Evolutionary conservation across 2,888 invertebrate species (phyloP).

Genomic region (Eristalinus sepulchralis): DNA sequence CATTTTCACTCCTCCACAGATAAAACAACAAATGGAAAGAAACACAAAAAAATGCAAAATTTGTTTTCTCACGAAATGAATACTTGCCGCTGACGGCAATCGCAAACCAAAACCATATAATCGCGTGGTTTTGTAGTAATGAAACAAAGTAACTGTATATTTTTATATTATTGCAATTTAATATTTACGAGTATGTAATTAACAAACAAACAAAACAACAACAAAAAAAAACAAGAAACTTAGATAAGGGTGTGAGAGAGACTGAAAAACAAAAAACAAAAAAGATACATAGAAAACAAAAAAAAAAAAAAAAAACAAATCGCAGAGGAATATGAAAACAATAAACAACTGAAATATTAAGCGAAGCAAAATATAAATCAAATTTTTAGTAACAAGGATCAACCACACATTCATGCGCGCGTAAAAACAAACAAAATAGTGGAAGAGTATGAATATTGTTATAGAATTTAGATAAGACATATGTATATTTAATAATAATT

Average conservation of each 20-base stretch:
- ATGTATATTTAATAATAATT: slow-evolving; percentile 44
- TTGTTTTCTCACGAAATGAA: not conserved
- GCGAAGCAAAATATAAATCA: slow-evolving; percentile 54
- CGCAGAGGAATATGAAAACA: too few relatives aligned
- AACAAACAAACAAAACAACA: slow-evolving; percentile 13
- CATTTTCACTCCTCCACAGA: not conserved
- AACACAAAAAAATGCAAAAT: not conserved
- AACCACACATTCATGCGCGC: slow-evolving; percentile 19
- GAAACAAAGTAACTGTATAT: slow-evolving; percentile 63
- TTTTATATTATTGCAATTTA: slow-evolving; percentile 64
- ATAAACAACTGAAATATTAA: slow-evolving; percentile 54
- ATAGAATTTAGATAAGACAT: slow-evolving; percentile 33
- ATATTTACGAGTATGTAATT: slow-evolving; percentile 43
- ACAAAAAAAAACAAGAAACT: slow-evolving; percentile 3
- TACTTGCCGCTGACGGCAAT: not conserved
- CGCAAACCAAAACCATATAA: slow-evolving; percentile 7
- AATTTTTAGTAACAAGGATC: slow-evolving; percentile 38
- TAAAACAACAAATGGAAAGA: not conserved
- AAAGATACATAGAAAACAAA: slow-evolving; percentile 5
- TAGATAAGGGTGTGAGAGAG: slow-evolving; percentile 69
- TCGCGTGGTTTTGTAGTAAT: slow-evolving; percentile 10
- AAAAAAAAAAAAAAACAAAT: not conserved
- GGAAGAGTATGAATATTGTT: slow-evolving; percentile 25
- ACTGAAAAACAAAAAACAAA: slow-evolving; percentile 54
- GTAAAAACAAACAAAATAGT: slow-evolving; percentile 4